Conservation (phyloP, 1,140 invertebrate genomes). For the Polyergus mexicanus region DNA sequence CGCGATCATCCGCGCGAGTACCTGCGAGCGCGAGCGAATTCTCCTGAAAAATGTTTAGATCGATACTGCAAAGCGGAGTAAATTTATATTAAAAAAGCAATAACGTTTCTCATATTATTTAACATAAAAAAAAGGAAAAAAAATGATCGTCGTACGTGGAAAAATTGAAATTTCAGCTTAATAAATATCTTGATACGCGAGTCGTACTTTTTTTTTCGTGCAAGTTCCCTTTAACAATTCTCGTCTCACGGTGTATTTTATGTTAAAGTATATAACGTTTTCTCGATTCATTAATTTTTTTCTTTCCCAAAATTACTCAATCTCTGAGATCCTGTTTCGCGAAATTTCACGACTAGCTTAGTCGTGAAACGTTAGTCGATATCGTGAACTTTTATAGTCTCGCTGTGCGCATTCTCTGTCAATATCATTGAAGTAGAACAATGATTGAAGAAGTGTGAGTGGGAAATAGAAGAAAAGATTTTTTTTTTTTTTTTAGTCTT, state of each 20-base stretch:
- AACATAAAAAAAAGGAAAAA: too few species aligned
- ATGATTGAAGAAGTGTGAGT: constrained; percentile 8
- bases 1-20: constrained; percentile 14
- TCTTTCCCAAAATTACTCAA: constrained; percentile 16
- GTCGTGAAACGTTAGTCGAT: constrained; percentile 2
- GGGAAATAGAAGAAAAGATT: constrained; percentile 21
- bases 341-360: constrained; percentile 30
- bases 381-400: constrained; percentile 34
- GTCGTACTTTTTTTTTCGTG: not conserved
- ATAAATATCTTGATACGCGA: not conserved
- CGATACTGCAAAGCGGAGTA: not conserved
- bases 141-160: not conserved
- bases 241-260: not conserved
- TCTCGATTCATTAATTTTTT: not conserved
- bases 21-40: constrained; percentile 15
- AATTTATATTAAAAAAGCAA: not conserved
- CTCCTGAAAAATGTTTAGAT: not conserved
- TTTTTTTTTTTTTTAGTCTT: not conserved
- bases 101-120: not conserved
- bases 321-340: constrained; percentile 13
- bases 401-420: constrained; percentile 16
- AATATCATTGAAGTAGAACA: constrained; percentile 35
- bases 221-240: not conserved
- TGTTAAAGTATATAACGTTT: not conserved
- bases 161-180: not conserved